Evolutionary conservation across 2,113 vertebrate species (phyloP).

Genomic region (Chionomys nivalis): DNA sequence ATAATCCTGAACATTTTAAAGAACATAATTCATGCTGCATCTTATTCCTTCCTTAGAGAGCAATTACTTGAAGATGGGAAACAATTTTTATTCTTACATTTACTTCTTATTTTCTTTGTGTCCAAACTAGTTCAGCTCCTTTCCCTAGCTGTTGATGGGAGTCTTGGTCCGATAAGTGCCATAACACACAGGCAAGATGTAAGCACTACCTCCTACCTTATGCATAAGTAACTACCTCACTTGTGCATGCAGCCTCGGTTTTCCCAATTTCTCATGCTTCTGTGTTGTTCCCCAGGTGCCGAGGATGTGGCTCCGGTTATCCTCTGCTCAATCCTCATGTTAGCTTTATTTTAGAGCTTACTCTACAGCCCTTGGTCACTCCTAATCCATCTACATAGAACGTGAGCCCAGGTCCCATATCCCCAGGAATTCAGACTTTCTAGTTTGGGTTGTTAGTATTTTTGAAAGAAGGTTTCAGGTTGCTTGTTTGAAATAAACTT

Average conservation of each 20-base stretch:
- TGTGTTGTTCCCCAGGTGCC: neutral
- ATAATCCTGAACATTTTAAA: conserved; percentile 47
- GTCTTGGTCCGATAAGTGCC: neutral
- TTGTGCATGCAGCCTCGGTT: neutral
- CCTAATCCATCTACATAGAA: neutral
- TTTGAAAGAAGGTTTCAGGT: neutral
- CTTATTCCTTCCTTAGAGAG: neutral
- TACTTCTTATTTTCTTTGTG: neutral
- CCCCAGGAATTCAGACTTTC: neutral
- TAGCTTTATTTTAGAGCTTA: neutral
- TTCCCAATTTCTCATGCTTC: neutral
- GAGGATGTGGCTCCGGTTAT: neutral
- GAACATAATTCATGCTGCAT: neutral
- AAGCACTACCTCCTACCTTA: neutral
- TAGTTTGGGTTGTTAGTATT: neutral
- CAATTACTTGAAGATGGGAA: neutral
- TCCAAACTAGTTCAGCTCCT: neutral
- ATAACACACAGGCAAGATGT: neutral
- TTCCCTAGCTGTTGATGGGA: neutral
- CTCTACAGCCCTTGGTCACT: neutral
- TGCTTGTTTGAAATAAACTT: neutral
- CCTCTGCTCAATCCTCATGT: neutral
- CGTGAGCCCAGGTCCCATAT: no score
- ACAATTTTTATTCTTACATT: neutral
- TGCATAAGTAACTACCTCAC: neutral